A percentile compares a stretch with the other conserved stretches of the same genome.
Conservation (phyloP, 2,888 invertebrate species). For the Clivina fossor region DNA sequence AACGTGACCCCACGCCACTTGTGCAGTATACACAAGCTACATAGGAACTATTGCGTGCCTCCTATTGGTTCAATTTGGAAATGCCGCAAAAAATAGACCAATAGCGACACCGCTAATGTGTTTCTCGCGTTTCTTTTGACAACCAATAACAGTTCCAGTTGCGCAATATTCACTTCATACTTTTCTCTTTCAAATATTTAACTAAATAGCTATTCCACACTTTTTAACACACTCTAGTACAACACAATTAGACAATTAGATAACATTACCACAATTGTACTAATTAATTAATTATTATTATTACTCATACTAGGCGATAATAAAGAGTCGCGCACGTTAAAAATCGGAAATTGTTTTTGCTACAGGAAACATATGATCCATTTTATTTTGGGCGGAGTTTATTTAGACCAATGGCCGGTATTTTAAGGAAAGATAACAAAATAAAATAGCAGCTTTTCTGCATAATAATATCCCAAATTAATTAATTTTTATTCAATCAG, state of each 20-base stretch:
- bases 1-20: constrained; percentile 66
- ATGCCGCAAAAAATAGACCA: constrained; percentile 62
- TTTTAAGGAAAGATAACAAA: constrained; percentile 36
- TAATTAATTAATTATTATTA: constrained; percentile 1
- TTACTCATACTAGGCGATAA: background rate
- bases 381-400: constrained; percentile 39
- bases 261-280: background rate
- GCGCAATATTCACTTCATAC: constrained; percentile 46
- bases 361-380: constrained; percentile 43
- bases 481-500: too few species aligned
- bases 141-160: constrained; percentile 51
- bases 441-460: constrained; percentile 19
- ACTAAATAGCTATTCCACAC: constrained; percentile 3
- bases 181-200: constrained; percentile 19
- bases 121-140: constrained; percentile 59
- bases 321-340: constrained; percentile 29
- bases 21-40: constrained; percentile 60
- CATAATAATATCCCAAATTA: too few species aligned
- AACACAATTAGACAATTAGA: background rate
- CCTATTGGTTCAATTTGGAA: constrained; percentile 62
- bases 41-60: constrained; percentile 47
- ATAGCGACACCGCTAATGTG: constrained; percentile 53
- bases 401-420: constrained; percentile 32
- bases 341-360: constrained; percentile 36
- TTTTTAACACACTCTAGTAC: constrained; percentile 7